Evolutionary conservation across 2,113 vertebrate species (phyloP), one percentile per base, ranked within the genome.

Genomic region (Pachycephala philippinensis): DNA sequence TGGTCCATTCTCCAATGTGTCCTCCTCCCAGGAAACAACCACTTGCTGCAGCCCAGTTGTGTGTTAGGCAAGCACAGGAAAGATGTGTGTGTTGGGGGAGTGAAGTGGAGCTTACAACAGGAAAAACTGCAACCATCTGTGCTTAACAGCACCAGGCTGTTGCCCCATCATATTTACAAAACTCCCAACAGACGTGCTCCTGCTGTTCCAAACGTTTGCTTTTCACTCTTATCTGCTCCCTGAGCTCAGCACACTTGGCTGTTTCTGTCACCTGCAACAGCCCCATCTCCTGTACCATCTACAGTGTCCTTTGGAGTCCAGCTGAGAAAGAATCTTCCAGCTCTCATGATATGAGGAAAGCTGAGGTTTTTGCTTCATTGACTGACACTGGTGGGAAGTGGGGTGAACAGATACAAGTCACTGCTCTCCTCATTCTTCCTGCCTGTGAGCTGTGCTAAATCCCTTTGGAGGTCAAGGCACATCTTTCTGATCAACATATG

Each of bases 151-250:
- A 63, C 42, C 0, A 0, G 16, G 31, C 35, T n/a, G 8, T 95
- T 95, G 83, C 86, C 75, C 21, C 88, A 93, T 52, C 24, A 1
- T 10, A 39, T 72, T 92, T 95, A 77, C 68, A 81, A 66, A 92
- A 90, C 54, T 84, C 37, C 52, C 27, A 84, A 72, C 37, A 57
- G 80, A 16, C 68, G 52, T 47, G 33, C 63, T 92, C 33, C 50
- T 77, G 75, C 54, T 47, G 15, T 35, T 68, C 47, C 1, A 0
- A 10, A 22, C 2, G 9, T 52, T 80, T 31, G 22, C 35, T 83
- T 76, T 65, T 64, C 60, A 28, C 45, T 66, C 17, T 28, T 26
- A n/a, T 0, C 54, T 31, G 13, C 22, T 88, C 37, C 37, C n/a
- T 50, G 39, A 42, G 15, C 31, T 68, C 45, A 35, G n/a, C 39